Percentiles rank a stretch among this genome's conserved stretches.
Conservation (phyloP, 2,113 vertebrate genomes). For the Hiodon tergisus region DNA sequence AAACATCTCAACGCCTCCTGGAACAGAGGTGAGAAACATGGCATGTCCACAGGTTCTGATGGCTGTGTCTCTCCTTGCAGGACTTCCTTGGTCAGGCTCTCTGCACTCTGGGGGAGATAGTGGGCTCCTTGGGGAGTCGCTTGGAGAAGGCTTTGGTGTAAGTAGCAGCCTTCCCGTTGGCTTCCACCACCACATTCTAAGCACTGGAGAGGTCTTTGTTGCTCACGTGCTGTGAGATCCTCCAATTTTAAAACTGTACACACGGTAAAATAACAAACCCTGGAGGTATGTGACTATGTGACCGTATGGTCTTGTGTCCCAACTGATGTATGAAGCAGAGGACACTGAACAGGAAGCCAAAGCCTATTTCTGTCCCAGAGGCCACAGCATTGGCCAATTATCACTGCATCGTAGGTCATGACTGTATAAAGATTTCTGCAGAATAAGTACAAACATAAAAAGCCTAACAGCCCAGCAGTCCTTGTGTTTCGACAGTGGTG, state of each 20-base stretch:
- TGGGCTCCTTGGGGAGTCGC: constrained; percentile 70
- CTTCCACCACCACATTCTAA: not conserved
- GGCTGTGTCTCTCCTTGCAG: constrained; percentile 41
- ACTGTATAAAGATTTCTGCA: not conserved
- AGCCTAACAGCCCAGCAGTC: not conserved
- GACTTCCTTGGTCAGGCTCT: constrained; percentile 72
- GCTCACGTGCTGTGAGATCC: not conserved
- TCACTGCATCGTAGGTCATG: not conserved
- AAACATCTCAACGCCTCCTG: too few relatives aligned
- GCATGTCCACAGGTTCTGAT: not conserved
- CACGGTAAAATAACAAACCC: not conserved
- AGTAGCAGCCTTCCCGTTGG: constrained; percentile 38
- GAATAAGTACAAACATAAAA: not conserved
- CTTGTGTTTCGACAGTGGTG: not conserved
- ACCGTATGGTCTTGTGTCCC: too few relatives aligned
- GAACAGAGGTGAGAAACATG: not conserved
- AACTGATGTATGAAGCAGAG: too few relatives aligned
- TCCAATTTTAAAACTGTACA: not conserved
- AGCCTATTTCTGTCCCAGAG: too few relatives aligned
- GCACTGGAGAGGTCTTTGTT: too few relatives aligned
- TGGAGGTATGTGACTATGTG: too few relatives aligned
- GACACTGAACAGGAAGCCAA: too few relatives aligned
- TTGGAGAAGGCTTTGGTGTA: constrained; percentile 67
- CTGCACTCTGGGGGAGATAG: constrained; percentile 71
- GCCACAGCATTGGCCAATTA: too few relatives aligned